Evolutionary conservation across 2,797 vertebrate species (phyloP), one percentile per base, ranked within the genome.

Genomic region (Gymnothorax javanicus): DNA sequence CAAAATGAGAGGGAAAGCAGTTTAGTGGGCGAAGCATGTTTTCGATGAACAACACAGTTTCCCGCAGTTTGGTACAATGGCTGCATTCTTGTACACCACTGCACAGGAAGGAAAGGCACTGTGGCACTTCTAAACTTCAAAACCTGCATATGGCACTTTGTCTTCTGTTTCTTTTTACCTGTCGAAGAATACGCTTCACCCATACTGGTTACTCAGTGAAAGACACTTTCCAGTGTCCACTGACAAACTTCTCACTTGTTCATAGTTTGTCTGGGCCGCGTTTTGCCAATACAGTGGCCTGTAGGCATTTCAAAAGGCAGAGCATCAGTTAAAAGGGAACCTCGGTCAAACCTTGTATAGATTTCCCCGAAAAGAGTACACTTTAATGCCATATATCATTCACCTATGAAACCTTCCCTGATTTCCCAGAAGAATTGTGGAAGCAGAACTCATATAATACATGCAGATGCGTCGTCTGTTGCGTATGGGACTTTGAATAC

Each of bases 1-100:
- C 84, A 84, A 56, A 85, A 81, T 81, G 88, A 64, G 67, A 86
- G 62, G 54, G 67, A 86, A 86, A 85, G 60, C 33, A 69, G 84
- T 87, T 86, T 82, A 60, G 84, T 75, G 83, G 59, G 87, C 84
- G 71, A 85, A 87, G 75, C 73, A 83, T 77, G 56, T 13, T 86
- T 69, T 83, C 67, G 86, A 86, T 56, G 85, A 57, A 7, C 69
- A 23, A 71, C 60, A 60, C 67, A 27, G 83, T 11, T 60, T 67
- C 59, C 23, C 84, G 59, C 20, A 59, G 84, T 85, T 82, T 59
- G 67, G 62, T 50, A 60, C 13, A 77, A 86, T 82, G 9, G 82
- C 25, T 20, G 50, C 77, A 59, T n/a, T 43, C 33, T 87, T 84
- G 67, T 59, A 77, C 25, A 17, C 33, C 67, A 58, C 64, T 58